A percentile compares a stretch with the other conserved stretches of the same genome.
Conservation (phyloP, 2,888 invertebrate genomes). For the Stenurella melanura region DNA sequence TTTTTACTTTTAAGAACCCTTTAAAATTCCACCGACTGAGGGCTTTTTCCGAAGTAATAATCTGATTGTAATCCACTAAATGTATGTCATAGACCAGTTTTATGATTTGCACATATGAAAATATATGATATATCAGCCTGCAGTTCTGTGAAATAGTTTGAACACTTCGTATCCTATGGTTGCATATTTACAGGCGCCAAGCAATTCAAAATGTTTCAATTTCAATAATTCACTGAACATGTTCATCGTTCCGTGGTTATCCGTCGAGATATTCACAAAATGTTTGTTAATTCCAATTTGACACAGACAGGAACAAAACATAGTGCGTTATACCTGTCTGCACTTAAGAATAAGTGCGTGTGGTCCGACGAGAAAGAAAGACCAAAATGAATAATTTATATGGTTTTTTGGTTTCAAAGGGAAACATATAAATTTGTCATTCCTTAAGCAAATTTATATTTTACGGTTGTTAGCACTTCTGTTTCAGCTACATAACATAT, state of each 20-base stretch:
- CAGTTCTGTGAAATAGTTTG: no score
- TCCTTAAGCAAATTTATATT: slow-evolving; percentile 53
- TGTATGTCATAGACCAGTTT: no score
- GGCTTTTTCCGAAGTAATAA: no score
- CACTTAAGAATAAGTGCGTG: slow-evolving; percentile 53
- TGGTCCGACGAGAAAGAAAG: slow-evolving; percentile 57
- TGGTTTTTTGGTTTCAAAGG: slow-evolving; percentile 47
- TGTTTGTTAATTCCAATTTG: background rate
- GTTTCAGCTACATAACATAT: slow-evolving; percentile 46
- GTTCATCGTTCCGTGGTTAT: background rate
- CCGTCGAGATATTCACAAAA: background rate
- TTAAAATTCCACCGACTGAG: no score
- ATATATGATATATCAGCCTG: no score
- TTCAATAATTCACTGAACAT: background rate
- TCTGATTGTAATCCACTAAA: no score
- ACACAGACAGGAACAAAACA: slow-evolving; percentile 2
- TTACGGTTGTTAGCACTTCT: slow-evolving; percentile 54
- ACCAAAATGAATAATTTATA: slow-evolving; percentile 54
- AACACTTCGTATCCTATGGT: background rate
- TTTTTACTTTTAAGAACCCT: no score
- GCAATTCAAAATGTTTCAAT: background rate
- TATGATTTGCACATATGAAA: no score
- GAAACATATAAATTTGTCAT: slow-evolving; percentile 54
- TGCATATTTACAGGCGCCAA: background rate
- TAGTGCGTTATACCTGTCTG: slow-evolving; percentile 48